Percentiles rank a stretch among this genome's conserved stretches.
These are phyloP conservation scores for Trichopria drosophilae DNA, from an alignment of 2,888 invertebrate genomes.

Conservation along the genomic window DNA sequence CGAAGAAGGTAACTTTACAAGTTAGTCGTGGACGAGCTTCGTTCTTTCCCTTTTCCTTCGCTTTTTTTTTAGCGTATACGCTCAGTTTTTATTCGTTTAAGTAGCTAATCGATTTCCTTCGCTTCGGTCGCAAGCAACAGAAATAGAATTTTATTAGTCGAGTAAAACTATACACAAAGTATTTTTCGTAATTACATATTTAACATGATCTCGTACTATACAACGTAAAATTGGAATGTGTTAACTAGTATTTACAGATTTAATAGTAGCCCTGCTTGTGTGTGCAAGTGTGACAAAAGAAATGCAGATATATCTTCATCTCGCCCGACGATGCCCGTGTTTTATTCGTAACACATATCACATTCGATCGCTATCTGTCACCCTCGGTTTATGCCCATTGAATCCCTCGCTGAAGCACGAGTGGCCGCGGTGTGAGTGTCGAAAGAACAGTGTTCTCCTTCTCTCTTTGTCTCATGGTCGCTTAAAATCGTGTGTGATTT, in stretches of 20 bases:
- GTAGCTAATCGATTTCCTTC: conserved; percentile 53
- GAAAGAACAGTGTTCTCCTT: conserved; percentile 4
- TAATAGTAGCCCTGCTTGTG: conserved; percentile 56
- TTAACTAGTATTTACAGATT: conserved; percentile 58
- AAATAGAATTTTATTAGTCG: conserved; percentile 55
- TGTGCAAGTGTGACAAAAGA: conserved; percentile 55
- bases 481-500: conserved; percentile 10
- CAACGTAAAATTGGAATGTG: conserved; percentile 58
- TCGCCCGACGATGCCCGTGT: no score
- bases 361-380: conserved; percentile 36
- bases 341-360: no score
- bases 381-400: conserved; percentile 54
- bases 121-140: conserved; percentile 53
- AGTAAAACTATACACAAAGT: conserved; percentile 57
- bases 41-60: no score
- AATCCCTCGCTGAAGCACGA: conserved; percentile 56
- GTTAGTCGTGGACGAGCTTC: no score
- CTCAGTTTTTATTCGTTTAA: conserved; percentile 41
- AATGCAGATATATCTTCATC: conserved; percentile 55
- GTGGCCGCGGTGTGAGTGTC: conserved; percentile 38
- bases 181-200: conserved; percentile 56
- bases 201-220: conserved; percentile 57
- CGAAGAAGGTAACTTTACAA: neutral
- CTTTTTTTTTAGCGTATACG: conserved; percentile 28
- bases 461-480: neutral